These are phyloP conservation scores for Tromatobia lineatoria DNA, from an alignment of 2,888 invertebrate genomes.

Conservation along the genomic window DNA sequence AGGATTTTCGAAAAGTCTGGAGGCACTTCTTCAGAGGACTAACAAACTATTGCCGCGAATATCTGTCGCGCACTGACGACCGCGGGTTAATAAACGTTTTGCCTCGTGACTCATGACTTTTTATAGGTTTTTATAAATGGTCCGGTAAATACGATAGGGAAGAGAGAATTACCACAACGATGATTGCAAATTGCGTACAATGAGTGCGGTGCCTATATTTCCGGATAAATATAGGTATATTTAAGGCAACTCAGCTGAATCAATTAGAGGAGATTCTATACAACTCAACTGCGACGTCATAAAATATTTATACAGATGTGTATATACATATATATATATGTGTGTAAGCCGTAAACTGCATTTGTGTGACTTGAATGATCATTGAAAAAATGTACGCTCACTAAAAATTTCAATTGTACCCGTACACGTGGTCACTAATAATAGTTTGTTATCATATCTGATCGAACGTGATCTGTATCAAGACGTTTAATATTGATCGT, in stretches of 20 bases:
- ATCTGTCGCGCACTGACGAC: slow-evolving; percentile 14
- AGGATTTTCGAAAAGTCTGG: background rate
- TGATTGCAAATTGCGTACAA: background rate
- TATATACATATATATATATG: background rate
- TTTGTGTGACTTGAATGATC: background rate
- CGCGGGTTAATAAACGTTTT: slow-evolving; percentile 12
- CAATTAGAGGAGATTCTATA: background rate
- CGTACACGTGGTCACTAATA: background rate
- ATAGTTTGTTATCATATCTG: background rate
- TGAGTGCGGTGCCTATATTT: background rate
- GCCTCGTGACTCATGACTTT: slow-evolving; percentile 17
- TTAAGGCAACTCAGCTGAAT: background rate
- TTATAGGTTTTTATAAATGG: slow-evolving; percentile 15
- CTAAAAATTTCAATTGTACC: background rate
- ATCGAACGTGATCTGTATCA: background rate
- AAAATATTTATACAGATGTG: background rate
- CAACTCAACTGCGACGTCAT: slow-evolving; percentile 10
- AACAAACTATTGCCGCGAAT: background rate
- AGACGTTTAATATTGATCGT: background rate
- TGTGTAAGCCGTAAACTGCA: background rate
- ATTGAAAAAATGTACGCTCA: background rate
- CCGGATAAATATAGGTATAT: background rate
- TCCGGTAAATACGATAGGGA: background rate
- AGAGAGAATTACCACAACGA: slow-evolving; percentile 4
- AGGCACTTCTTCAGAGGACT: background rate